These are phyloP conservation scores for Myotis lucifugus DNA, from an alignment of 2,113 vertebrate species.

Conservation along the genomic window DNA sequence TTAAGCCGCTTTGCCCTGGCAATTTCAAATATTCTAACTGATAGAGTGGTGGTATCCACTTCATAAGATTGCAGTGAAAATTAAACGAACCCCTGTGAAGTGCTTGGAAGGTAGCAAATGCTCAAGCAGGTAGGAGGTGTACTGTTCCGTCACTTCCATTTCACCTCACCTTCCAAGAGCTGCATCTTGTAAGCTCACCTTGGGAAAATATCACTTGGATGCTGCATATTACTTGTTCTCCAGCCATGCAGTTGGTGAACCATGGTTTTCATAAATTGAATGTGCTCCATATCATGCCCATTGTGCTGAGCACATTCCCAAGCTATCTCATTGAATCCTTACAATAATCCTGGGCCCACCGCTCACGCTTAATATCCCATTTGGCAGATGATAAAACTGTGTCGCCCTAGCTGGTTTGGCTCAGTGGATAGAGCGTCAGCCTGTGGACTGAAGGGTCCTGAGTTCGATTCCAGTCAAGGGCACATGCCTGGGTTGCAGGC, in stretches of 20 bases:
- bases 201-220: neutral
- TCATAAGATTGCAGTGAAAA: neutral
- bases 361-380: neutral
- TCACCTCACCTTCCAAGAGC: neutral
- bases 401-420: too few species aligned
- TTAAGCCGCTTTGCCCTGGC: neutral
- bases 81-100: neutral
- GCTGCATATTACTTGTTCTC: neutral
- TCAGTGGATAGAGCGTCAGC: too few species aligned
- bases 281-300: neutral
- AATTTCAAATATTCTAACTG: conserved; percentile 6
- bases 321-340: neutral
- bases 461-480: too few species aligned
- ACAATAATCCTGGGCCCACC: neutral
- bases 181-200: neutral
- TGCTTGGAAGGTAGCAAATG: neutral
- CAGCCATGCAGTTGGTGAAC: neutral
- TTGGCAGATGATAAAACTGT: neutral
- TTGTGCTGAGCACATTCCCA: neutral
- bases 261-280: neutral
- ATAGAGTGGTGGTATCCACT: neutral
- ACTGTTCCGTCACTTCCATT: neutral
- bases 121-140: neutral
- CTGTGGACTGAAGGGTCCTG: too few species aligned
- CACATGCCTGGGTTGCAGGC: too few species aligned